Base-by-base conservation (phyloP, 92 coral and sea anemone species). In the Porites cylindrica region DNA sequence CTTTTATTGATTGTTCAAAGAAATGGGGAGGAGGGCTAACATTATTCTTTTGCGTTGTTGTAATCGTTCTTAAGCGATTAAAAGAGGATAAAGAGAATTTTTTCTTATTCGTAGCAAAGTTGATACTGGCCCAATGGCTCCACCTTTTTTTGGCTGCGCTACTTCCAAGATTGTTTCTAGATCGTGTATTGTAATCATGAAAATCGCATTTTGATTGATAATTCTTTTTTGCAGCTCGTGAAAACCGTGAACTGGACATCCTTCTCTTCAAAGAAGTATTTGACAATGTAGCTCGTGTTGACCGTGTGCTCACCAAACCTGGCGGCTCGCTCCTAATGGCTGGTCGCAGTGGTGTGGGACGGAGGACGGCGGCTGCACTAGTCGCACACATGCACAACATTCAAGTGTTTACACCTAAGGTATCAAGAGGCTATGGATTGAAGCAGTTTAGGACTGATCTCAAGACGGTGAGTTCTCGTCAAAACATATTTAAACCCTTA, bases 341-440 rank as follows among this genome's bases (percentile, higher is more conserved):
- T 76, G 99, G 99, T 32, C 97, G 99, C 54, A 97, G 99, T 77
- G 99, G 99, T 54, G 99, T 95, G 53, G 99, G 99, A 54, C 97
- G 99, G 7, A 84, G 99, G 82, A 97, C 99, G 68, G 99, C 99
- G 82, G 98, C 94, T 63, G 88, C 98, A 65, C 90, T 97, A 63
- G 99, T 97, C 67, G 92, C 99, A 43, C 99, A 97, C 90, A 97
- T 97, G 99, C 99, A 97, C 90, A 97, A 96, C 86, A 89, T 97
- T 24, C 94, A 96, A 74, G 86, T 97, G 32, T 91, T 97, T 70
- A 93, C 98, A 12, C 98, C 99, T 24, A 97, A 97, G 81, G 98
- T 97, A 56, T 97, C 99, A 18, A 96, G 99, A 75, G 96, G 92
- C 7, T 97, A 97, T 86, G 97, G 98, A 56, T 72, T 97, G 87